Conservation (phyloP, 1,140 invertebrate species). For the Drosophila busckii region DNA sequence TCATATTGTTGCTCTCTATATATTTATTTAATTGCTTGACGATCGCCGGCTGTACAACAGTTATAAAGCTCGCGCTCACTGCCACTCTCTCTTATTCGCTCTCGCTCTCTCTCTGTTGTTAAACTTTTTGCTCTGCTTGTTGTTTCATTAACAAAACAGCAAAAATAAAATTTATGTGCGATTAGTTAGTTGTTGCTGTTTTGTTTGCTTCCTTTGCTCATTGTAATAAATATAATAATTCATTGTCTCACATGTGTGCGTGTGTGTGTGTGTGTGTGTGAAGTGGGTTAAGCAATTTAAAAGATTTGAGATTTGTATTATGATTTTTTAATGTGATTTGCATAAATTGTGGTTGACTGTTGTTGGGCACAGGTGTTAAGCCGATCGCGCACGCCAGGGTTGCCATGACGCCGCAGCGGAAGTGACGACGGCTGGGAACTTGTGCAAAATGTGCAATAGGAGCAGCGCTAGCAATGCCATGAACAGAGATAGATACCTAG, state of each 20-base stretch:
- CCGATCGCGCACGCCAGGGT: conserved; percentile 36
- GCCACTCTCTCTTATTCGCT: too few species aligned
- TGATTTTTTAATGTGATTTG: conserved; percentile 57
- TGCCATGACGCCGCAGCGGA: conserved; percentile 29
- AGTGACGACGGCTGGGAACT: conserved; percentile 26
- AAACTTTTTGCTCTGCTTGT: conserved; percentile 27
- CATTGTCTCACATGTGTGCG: conserved; percentile 23
- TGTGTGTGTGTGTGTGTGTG: conserved; percentile 41
- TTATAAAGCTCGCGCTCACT: conserved; percentile 39
- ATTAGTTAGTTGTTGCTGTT: conserved; percentile 39
- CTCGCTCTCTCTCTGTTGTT: background rate
- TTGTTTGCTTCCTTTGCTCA: conserved; percentile 57
- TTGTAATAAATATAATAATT: conserved; percentile 58
- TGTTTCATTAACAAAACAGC: conserved; percentile 72
- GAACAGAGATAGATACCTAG: background rate
- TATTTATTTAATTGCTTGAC: conserved; percentile 65
- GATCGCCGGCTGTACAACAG: conserved; percentile 68
- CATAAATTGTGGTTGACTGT: conserved; percentile 52
- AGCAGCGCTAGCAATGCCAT: background rate
- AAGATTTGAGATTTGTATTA: conserved; percentile 54
- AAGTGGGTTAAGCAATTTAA: conserved; percentile 63
- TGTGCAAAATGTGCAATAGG: conserved; percentile 19
- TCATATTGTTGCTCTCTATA: too few species aligned
- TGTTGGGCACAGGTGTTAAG: conserved; percentile 45
- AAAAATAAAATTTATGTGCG: conserved; percentile 69